phyloP scores from a whole-genome alignment of 2,797 vertebrate genomes.

The Onychomys leucogaster region DNA sequence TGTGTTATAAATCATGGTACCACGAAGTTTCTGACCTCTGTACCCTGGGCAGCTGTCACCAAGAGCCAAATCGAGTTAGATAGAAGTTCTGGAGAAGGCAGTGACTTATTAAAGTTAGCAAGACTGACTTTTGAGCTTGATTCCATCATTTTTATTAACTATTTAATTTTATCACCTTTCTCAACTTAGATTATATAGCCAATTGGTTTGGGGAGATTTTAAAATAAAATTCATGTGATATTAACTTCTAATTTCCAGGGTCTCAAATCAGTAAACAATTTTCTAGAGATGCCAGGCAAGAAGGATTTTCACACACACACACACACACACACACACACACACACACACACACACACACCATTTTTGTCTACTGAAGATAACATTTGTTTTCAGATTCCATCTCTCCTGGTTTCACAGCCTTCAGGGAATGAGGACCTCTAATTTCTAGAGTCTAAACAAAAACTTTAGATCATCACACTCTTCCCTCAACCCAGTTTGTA shows the following conservation, averaged over 20 bases:
- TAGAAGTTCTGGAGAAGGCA: neutral
- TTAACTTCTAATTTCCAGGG: neutral
- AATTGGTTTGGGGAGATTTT: neutral
- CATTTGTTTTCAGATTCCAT: neutral
- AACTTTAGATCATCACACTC: neutral
- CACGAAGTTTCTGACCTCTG: neutral
- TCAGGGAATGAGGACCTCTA: neutral
- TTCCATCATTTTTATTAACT: neutral
- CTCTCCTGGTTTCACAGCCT: neutral
- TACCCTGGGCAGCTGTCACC: neutral
- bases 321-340: neutral
- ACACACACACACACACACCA: neutral
- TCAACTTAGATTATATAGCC: neutral
- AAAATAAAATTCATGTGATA: neutral
- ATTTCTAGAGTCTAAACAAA: neutral
- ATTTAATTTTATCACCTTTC: neutral
- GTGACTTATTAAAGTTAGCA: neutral
- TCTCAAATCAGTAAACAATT: neutral
- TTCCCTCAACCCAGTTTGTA: neutral
- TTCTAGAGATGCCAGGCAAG: neutral
- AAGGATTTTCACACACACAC: neutral
- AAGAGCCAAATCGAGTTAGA: slow-evolving; percentile 32
- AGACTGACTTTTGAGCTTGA: neutral
- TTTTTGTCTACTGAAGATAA: slow-evolving; percentile 13
- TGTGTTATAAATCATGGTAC: neutral